Evolutionary conservation across 2,888 invertebrate species (phyloP).

Genomic region (Spilosoma lubricipeda): DNA sequence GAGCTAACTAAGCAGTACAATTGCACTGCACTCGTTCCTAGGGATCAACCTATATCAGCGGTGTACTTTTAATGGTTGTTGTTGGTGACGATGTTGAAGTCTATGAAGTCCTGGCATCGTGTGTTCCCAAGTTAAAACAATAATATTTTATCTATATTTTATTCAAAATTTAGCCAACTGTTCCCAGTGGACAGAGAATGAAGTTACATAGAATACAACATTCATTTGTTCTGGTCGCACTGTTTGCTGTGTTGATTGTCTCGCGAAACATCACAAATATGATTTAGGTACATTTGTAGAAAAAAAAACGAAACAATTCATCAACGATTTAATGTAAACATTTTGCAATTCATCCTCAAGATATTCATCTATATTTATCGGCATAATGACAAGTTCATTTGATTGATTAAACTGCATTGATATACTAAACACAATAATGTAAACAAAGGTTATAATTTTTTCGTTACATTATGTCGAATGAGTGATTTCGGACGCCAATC

Average conservation of each 20-base stretch:
- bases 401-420: background rate
- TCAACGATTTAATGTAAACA: no score
- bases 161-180: background rate
- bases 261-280: constrained; percentile 38
- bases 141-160: no score
- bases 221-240: constrained; percentile 27
- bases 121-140: background rate
- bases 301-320: background rate
- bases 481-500: no score
- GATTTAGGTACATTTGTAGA: constrained; percentile 21
- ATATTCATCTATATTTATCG: background rate
- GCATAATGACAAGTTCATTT: background rate
- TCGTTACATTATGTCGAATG: background rate
- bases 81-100: no score
- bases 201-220: constrained; percentile 18
- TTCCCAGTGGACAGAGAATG: background rate
- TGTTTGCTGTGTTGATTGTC: constrained; percentile 60
- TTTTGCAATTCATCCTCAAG: no score
- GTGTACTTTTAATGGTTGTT: no score
- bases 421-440: no score
- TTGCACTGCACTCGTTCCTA: no score
- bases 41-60: no score
- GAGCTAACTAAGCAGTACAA: no score
- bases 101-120: background rate
- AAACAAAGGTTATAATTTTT: background rate